Evolutionary conservation across 1,140 invertebrate genomes (phyloP).

Genomic region (Psix sp.): DNA sequence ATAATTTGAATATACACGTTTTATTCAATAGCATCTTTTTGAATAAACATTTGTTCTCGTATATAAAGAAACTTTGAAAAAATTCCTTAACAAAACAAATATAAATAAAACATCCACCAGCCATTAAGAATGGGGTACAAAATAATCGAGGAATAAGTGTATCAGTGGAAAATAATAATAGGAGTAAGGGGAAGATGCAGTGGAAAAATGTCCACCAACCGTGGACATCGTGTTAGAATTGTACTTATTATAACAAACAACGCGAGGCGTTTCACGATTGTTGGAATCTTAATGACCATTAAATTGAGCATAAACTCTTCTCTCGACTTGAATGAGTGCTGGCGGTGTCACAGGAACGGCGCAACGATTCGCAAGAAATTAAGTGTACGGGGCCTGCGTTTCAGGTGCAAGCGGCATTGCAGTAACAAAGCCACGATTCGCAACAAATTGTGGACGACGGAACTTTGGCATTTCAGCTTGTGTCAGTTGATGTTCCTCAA

Average conservation of each 20-base stretch:
- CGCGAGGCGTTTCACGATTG: constrained; percentile 43
- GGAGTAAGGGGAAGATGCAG: no score
- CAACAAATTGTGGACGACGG: constrained; percentile 63
- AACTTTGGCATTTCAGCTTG: constrained; percentile 69
- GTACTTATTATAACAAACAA: constrained; percentile 39
- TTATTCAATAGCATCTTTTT: no score
- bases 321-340: constrained; percentile 32
- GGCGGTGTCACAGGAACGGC: constrained; percentile 63
- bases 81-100: no score
- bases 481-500: constrained; percentile 69
- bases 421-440: constrained; percentile 64
- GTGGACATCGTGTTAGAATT: constrained; percentile 45
- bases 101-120: no score
- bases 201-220: no score
- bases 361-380: constrained; percentile 38
- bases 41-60: no score
- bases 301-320: constrained; percentile 54
- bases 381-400: constrained; percentile 65
- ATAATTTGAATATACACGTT: no score
- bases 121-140: no score
- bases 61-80: no score
- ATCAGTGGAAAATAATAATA: no score
- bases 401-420: constrained; percentile 66
- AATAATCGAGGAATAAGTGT: no score
- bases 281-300: constrained; percentile 40